These are phyloP conservation scores for Hirtodrosophila duncani DNA, from an alignment of 2,888 invertebrate species.

Conservation along the genomic window DNA sequence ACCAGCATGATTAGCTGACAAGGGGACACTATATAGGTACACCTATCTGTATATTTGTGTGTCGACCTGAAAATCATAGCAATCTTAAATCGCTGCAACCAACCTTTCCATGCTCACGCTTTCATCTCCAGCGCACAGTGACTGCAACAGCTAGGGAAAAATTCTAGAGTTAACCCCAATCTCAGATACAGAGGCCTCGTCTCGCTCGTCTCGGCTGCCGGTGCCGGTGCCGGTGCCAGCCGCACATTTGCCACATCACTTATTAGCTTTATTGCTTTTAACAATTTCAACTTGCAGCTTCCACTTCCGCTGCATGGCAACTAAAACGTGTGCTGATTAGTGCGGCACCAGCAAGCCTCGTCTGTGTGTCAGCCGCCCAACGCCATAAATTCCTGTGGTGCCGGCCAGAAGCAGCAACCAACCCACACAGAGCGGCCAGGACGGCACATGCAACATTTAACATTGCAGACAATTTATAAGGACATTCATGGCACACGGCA, in stretches of 20 bases:
- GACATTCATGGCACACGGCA: conserved; percentile 70
- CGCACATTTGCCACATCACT: conserved; percentile 71
- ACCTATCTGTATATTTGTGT: too few species aligned
- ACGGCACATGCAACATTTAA: conserved; percentile 71
- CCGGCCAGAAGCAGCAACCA: conserved; percentile 43
- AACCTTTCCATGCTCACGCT: too few species aligned
- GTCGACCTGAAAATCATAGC: too few species aligned
- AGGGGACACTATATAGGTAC: too few species aligned
- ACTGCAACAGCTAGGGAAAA: too few species aligned
- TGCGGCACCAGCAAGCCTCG: conserved; percentile 48
- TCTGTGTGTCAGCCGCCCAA: conserved; percentile 24
- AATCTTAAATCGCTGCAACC: too few species aligned
- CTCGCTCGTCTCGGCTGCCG: too few species aligned
- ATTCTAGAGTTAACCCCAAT: too few species aligned
- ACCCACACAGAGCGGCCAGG: conserved; percentile 42
- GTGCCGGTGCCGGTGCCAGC: conserved; percentile 9
- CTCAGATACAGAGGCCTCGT: too few species aligned
- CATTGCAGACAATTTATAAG: conserved; percentile 73
- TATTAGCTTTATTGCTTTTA: conserved; percentile 72
- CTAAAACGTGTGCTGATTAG: conserved; percentile 73
- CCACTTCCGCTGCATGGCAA: conserved; percentile 53
- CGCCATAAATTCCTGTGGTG: conserved; percentile 64
- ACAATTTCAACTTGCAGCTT: conserved; percentile 71
- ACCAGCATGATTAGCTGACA: too few species aligned
- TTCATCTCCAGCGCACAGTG: too few species aligned